Conservation (phyloP, 2,888 invertebrate species). For the Amblyjoppa fuscipennis region DNA sequence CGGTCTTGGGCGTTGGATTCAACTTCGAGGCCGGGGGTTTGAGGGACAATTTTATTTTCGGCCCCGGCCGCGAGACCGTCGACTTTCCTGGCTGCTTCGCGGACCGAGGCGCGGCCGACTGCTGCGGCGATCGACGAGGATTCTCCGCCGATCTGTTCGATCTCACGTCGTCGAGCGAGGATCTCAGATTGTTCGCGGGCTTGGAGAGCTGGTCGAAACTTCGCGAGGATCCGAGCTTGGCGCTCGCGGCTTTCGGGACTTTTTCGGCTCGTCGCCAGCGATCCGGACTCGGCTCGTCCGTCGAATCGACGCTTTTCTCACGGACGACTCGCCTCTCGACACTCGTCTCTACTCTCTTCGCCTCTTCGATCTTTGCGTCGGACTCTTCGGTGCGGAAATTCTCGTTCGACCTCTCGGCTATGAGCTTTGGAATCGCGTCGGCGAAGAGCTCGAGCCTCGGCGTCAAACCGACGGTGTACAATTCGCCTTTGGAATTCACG, state of each 20-base stretch:
- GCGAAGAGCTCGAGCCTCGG: constrained; percentile 83
- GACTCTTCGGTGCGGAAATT: constrained; percentile 59
- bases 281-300: constrained; percentile 26
- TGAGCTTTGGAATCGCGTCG: constrained; percentile 82
- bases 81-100: constrained; percentile 57
- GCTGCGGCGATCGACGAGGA: constrained; percentile 65
- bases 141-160: constrained; percentile 68
- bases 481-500: constrained; percentile 76
- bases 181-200: constrained; percentile 67
- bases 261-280: background rate
- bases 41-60: constrained; percentile 66
- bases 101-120: constrained; percentile 43
- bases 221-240: constrained; percentile 77
- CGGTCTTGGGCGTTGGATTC: constrained; percentile 69
- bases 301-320: background rate
- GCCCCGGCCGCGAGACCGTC: constrained; percentile 69
- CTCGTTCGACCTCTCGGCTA: constrained; percentile 81
- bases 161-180: constrained; percentile 75
- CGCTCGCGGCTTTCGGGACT: constrained; percentile 55
- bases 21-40: constrained; percentile 68
- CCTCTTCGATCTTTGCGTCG: background rate
- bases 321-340: constrained; percentile 5
- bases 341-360: constrained; percentile 38
- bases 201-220: constrained; percentile 82
- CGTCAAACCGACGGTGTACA: constrained; percentile 81